These are phyloP conservation scores for Ciconia stormi DNA, from an alignment of 2,113 vertebrate species.

Conservation along the genomic window DNA sequence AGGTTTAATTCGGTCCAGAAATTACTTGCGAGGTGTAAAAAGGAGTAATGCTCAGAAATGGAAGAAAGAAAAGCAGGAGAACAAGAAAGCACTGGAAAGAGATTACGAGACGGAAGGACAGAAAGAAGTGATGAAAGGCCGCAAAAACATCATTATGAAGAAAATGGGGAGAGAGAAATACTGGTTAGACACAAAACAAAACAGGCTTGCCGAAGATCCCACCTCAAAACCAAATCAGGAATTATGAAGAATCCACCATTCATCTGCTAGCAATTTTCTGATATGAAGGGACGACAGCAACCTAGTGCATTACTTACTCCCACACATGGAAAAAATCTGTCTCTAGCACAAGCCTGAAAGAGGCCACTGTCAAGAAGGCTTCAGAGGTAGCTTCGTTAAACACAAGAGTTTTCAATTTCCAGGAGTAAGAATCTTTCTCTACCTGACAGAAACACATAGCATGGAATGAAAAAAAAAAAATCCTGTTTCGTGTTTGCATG, in stretches of 20 bases:
- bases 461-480: not conserved
- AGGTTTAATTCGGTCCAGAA: not conserved
- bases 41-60: not conserved
- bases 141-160: not conserved
- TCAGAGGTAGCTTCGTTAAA: not conserved
- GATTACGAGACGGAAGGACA: not conserved
- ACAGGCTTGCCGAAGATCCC: not conserved
- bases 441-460: not conserved
- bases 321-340: not conserved
- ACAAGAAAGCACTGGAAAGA: not conserved
- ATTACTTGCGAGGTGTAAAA: not conserved
- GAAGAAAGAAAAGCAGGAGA: not conserved
- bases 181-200: not conserved
- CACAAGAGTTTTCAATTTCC: not conserved
- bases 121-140: not conserved
- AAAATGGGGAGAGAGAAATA: not conserved
- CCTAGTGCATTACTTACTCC: not conserved
- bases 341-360: not conserved
- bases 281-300: not conserved
- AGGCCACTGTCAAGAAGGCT: not conserved
- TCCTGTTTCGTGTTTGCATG: not conserved
- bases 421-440: not conserved
- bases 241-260: not conserved
- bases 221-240: not conserved
- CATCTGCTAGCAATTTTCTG: not conserved